Percentiles rank a stretch among this genome's conserved stretches.
Evolutionary conservation across 2,888 invertebrate genomes (phyloP).

Genomic region (Apotomis betuletana): DNA sequence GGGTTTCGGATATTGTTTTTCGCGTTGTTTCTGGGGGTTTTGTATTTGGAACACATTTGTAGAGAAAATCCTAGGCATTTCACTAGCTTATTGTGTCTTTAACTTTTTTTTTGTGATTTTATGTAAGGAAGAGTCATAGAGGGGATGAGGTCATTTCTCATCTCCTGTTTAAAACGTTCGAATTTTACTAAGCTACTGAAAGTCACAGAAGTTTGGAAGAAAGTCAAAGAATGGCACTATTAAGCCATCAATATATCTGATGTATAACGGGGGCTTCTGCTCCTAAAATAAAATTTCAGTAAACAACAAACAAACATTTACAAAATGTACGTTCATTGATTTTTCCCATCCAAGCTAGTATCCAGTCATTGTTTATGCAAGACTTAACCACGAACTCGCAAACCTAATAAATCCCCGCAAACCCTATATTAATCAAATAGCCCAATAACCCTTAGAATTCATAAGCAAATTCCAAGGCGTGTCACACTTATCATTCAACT

Average conservation of each 20-base stretch:
- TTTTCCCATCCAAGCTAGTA: not conserved
- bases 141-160: no score
- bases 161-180: no score
- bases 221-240: no score
- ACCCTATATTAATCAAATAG: constrained; percentile 38
- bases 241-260: no score
- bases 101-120: no score
- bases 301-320: no score
- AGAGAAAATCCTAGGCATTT: not conserved
- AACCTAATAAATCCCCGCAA: constrained; percentile 25
- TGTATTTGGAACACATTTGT: constrained; percentile 1
- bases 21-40: constrained; percentile 14
- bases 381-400: constrained; percentile 4
- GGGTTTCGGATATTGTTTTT: constrained; percentile 32
- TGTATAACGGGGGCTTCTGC: no score
- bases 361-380: constrained; percentile 7
- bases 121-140: no score
- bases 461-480: constrained; percentile 36
- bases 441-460: constrained; percentile 40
- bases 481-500: constrained; percentile 34
- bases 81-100: no score
- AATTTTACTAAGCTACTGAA: no score
- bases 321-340: not conserved
- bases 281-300: no score
- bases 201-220: no score